Conservation (phyloP, 1,140 invertebrate genomes). For the Drosophila biarmipes region DNA sequence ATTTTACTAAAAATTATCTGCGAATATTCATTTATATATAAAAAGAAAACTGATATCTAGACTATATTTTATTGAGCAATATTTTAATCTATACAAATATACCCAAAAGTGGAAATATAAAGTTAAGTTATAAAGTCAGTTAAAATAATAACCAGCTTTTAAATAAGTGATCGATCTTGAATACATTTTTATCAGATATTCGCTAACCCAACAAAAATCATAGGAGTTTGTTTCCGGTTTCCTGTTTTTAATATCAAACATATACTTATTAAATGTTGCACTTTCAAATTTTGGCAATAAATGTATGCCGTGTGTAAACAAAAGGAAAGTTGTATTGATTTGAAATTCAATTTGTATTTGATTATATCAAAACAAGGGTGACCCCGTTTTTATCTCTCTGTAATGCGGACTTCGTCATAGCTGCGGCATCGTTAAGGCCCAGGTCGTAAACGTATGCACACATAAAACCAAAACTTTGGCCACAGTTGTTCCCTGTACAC, state of each 20-base stretch:
- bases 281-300: not conserved
- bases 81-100: not conserved
- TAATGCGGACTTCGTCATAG: conserved; percentile 41
- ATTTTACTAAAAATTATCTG: not conserved
- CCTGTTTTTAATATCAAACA: too few relatives aligned
- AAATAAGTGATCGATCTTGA: not conserved
- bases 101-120: too few relatives aligned
- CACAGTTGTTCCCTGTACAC: conserved; percentile 41
- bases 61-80: too few relatives aligned
- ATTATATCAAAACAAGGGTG: not conserved
- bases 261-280: too few relatives aligned
- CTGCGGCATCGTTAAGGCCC: conserved; percentile 72
- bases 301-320: not conserved
- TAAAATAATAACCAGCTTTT: too few relatives aligned
- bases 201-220: not conserved
- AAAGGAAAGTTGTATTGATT: not conserved
- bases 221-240: not conserved
- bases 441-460: conserved; percentile 61
- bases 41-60: not conserved
- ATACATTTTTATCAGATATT: not conserved
- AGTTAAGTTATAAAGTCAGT: too few relatives aligned
- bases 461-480: conserved; percentile 64
- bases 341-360: not conserved
- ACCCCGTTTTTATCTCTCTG: conserved; percentile 25
- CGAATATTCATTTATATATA: not conserved